Evolutionary conservation across 1,140 invertebrate species (phyloP).

Genomic region (Zaprionus ornatus): DNA sequence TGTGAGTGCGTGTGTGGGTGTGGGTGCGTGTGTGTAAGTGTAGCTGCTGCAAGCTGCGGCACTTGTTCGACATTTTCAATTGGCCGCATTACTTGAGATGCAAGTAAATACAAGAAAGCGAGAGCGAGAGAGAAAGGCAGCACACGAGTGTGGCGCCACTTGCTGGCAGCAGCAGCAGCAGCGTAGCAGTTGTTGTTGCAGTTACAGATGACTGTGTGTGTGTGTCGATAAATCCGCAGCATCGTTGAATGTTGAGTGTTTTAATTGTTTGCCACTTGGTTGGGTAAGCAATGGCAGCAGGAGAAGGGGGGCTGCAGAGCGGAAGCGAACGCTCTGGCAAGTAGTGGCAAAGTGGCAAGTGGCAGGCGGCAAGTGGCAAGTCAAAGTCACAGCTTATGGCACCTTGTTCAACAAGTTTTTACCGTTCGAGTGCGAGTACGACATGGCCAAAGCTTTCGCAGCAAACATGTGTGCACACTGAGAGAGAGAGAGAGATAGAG

Average conservation of each 20-base stretch:
- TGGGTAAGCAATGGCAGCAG: slow-evolving; percentile 5
- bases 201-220: slow-evolving; percentile 10
- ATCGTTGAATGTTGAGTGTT: slow-evolving; percentile 47
- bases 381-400: slow-evolving; percentile 68
- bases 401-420: slow-evolving; percentile 66
- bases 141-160: slow-evolving; percentile 39
- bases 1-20: slow-evolving; percentile 13
- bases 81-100: slow-evolving; percentile 76
- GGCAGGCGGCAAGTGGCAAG: slow-evolving; percentile 39
- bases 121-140: neutral
- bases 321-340: neutral
- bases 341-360: slow-evolving; percentile 32
- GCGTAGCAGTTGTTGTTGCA: slow-evolving; percentile 26
- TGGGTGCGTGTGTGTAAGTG: slow-evolving; percentile 30
- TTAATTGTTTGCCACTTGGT: slow-evolving; percentile 71
- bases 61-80: slow-evolving; percentile 79
- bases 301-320: neutral
- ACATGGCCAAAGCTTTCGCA: slow-evolving; percentile 24
- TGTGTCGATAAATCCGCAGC: slow-evolving; percentile 39
- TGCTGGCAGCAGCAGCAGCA: slow-evolving; percentile 18
- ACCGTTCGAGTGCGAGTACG: slow-evolving; percentile 1
- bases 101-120: slow-evolving; percentile 19
- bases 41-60: slow-evolving; percentile 39
- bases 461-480: neutral
- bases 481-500: neutral